Base-by-base conservation (phyloP, 1,140 invertebrate species). In the Atta cephalotes region DNA sequence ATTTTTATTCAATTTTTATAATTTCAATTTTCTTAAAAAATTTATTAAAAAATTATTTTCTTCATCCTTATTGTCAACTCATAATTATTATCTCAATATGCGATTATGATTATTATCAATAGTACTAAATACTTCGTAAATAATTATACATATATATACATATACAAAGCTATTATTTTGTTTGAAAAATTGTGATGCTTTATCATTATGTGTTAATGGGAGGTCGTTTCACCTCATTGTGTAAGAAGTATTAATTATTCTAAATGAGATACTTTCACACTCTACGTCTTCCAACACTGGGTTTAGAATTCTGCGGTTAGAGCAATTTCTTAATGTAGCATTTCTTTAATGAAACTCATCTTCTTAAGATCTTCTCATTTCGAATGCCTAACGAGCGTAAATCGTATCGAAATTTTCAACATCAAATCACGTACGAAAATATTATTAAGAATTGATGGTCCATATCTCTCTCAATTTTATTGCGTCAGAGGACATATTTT, bases 331-430 rank as follows among this genome's bases (percentile, higher is more conserved):
- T 81, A 80, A 86, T 84, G 80, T 28, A 74, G 70, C 80, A 84
- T 84, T 84, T 63, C 70, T 84, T 84, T 84, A 84, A 84, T 76
- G 70, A 84, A 84, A 84, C 80, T 76, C 70, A 84, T 84, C 28
- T 76, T 84, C 35, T 74, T 84, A 63, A 84, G 39, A 62, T 51
- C 70, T 16, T 0, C 25, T 39, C 70, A 45, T 84, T 60, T 4
- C 58, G 56, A 74, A 84, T 84, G 76, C 31, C 18, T 21, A 35
- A 60, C 28, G 39, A n/a, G 6, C 21, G 12, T 72, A 72, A 62
- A 18, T 25, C 25, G 25, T 49, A 45, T 21, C 56, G 14, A 62
- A 62, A 35, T 76, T 71, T 25, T 58, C 18, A 18, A 58, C 16
- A 12, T 62, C 56, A 63, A 74, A 63, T 84, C 25, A 74, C 28